Conservation (phyloP, 2,888 invertebrate genomes). For the Resseliella maxima region DNA sequence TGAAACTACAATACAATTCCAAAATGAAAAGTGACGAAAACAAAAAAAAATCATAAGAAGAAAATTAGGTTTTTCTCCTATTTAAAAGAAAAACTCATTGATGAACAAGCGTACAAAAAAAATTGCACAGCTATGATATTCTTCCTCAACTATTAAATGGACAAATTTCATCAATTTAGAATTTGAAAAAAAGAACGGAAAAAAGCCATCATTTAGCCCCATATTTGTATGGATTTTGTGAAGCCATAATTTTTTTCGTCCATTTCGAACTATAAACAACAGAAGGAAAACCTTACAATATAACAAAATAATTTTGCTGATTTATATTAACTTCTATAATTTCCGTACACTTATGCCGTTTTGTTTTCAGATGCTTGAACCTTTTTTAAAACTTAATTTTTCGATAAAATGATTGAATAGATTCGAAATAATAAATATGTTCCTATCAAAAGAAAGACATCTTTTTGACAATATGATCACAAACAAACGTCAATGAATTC, state of each 20-base stretch:
- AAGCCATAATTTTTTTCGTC: conserved; percentile 34
- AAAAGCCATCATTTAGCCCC: conserved; percentile 27
- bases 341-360: conserved; percentile 37
- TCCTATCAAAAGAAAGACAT: conserved; percentile 28
- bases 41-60: conserved; percentile 13
- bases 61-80: background rate
- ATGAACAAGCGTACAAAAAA: conserved; percentile 13
- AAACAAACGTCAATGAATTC: conserved; percentile 34
- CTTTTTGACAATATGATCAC: conserved; percentile 38
- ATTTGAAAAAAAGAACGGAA: conserved; percentile 13
- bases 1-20: conserved; percentile 13
- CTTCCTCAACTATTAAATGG: conserved; percentile 13
- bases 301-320: conserved; percentile 34
- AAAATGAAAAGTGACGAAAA: conserved; percentile 13
- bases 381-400: conserved; percentile 34
- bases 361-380: conserved; percentile 38
- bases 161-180: conserved; percentile 13
- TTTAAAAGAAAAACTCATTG: conserved; percentile 6
- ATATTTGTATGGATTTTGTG: conserved; percentile 38
- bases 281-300: conserved; percentile 38
- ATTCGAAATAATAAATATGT: conserved; percentile 38
- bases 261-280: conserved; percentile 38
- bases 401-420: conserved; percentile 34
- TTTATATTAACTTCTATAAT: conserved; percentile 28
- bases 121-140: conserved; percentile 13